These are phyloP conservation scores for Masnerella sp. DNA, from an alignment of 2,888 invertebrate genomes.

Conservation along the genomic window DNA sequence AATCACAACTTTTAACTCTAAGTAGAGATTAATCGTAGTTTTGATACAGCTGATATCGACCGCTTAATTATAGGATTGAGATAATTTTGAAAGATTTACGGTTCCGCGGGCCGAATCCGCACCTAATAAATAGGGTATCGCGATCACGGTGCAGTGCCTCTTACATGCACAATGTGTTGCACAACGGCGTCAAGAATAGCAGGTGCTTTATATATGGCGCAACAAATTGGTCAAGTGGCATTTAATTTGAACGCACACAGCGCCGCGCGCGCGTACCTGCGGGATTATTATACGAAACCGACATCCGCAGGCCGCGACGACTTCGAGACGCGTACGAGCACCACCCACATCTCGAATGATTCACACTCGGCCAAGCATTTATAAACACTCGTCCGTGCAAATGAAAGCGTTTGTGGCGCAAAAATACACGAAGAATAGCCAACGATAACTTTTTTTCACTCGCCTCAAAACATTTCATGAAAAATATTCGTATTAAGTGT, in stretches of 20 bases:
- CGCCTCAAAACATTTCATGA: too few relatives aligned
- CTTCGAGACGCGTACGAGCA: constrained; percentile 41
- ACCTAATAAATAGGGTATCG: constrained; percentile 52
- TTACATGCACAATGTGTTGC: constrained; percentile 48
- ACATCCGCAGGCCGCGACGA: constrained; percentile 55
- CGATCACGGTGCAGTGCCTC: constrained; percentile 39
- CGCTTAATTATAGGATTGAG: constrained; percentile 48
- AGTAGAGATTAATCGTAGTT: not conserved
- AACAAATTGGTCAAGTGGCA: constrained; percentile 71
- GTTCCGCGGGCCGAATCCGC: constrained; percentile 44
- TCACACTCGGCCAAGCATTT: constrained; percentile 33
- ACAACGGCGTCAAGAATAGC: constrained; percentile 57
- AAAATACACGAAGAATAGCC: constrained; percentile 19
- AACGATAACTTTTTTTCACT: too few relatives aligned
- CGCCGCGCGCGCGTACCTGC: constrained; percentile 21
- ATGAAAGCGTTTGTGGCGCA: constrained; percentile 31
- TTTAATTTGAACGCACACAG: constrained; percentile 67
- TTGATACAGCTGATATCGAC: constrained; percentile 10
- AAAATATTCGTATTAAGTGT: too few relatives aligned
- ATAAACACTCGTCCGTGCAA: constrained; percentile 18
- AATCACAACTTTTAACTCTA: too few relatives aligned
- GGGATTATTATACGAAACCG: constrained; percentile 53
- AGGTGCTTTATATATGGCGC: constrained; percentile 63
- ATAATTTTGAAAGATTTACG: constrained; percentile 51
- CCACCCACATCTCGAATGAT: constrained; percentile 58